A percentile compares a stretch with the other conserved stretches of the same genome.
Conservation (phyloP, 2,113 vertebrate species). For the Collichthys lucidus region DNA sequence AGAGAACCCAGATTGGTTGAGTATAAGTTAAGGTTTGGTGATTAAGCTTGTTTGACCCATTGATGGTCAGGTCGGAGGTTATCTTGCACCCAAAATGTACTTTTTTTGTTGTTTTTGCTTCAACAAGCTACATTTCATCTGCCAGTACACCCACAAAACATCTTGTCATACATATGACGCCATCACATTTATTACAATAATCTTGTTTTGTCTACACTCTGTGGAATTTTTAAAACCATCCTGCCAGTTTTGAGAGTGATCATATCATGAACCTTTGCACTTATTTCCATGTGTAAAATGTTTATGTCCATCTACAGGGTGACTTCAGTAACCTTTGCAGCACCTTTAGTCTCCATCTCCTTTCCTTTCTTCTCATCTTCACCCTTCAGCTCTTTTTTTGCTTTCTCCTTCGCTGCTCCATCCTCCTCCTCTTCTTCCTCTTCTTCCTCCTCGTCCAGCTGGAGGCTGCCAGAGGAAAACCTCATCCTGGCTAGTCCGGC, state of each 20-base stretch:
- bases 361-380: slow-evolving; percentile 26
- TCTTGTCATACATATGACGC: background rate
- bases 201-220: slow-evolving; percentile 1
- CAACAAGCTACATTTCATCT: slow-evolving; percentile 52
- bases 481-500: slow-evolving; percentile 86
- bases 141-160: slow-evolving; percentile 4
- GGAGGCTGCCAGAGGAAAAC: slow-evolving; percentile 93
- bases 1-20: too few species aligned
- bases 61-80: background rate
- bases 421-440: slow-evolving; percentile 42
- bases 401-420: background rate
- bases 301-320: slow-evolving; percentile 55
- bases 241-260: slow-evolving; percentile 20
- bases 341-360: slow-evolving; percentile 8
- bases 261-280: slow-evolving; percentile 1
- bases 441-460: slow-evolving; percentile 91
- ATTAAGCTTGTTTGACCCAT: too few species aligned
- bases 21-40: too few species aligned
- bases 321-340: slow-evolving; percentile 61
- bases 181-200: background rate
- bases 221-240: background rate
- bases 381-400: background rate
- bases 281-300: background rate
- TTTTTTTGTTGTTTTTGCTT: background rate
- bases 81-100: background rate